These are phyloP conservation scores for Nylanderia fulva DNA, from an alignment of 1,140 invertebrate genomes.

Conservation along the genomic window DNA sequence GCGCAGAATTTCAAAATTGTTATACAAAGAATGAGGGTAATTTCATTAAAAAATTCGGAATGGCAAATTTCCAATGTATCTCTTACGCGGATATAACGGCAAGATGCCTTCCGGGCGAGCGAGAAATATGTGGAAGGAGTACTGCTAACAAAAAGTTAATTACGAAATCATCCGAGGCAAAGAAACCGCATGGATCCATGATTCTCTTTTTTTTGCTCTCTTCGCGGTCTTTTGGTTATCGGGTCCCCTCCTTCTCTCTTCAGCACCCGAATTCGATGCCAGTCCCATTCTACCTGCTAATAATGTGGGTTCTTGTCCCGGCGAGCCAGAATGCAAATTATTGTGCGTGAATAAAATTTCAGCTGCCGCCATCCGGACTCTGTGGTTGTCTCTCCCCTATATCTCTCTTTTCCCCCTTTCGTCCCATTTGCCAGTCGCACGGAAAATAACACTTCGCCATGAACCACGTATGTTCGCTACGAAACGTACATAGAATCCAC, in stretches of 20 bases:
- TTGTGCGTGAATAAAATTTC: conserved; percentile 79
- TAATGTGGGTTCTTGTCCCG: conserved; percentile 81
- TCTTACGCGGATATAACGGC: conserved; percentile 48
- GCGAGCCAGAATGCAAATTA: conserved; percentile 83
- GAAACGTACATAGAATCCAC: conserved; percentile 37
- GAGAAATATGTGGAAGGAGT: conserved; percentile 55
- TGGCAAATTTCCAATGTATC: conserved; percentile 7
- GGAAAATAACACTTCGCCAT: conserved; percentile 59
- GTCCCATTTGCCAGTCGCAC: conserved; percentile 1
- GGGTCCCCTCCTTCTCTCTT: background rate
- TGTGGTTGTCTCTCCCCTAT: conserved; percentile 39
- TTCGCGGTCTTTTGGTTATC: conserved; percentile 57
- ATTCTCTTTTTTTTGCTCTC: conserved; percentile 26
- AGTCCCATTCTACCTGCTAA: conserved; percentile 77
- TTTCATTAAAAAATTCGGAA: conserved; percentile 24
- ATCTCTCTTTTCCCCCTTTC: background rate
- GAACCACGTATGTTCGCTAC: conserved; percentile 10
- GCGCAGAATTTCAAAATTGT: background rate
- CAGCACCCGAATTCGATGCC: conserved; percentile 71
- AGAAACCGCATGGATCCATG: conserved; percentile 74
- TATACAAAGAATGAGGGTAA: background rate
- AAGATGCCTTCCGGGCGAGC: conserved; percentile 41
- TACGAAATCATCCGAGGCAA: conserved; percentile 78
- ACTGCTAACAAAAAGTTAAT: conserved; percentile 79
- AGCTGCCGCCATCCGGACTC: conserved; percentile 71